Conservation (phyloP, 35 echinoderm and acorn worm genomes). For the Lytechinus pictus region DNA sequence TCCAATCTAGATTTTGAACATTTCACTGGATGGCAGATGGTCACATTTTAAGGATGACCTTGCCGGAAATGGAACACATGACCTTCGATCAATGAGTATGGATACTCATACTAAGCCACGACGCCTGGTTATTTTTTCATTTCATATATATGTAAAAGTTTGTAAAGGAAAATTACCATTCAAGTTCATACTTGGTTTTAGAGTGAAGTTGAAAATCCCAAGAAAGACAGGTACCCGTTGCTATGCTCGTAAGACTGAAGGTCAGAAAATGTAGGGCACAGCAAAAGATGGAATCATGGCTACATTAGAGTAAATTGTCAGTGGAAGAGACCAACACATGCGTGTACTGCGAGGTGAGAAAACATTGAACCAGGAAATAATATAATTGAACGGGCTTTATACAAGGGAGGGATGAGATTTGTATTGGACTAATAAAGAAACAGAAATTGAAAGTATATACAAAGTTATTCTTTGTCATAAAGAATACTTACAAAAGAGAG, state of each 20-base stretch:
- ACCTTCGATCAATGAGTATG: no score
- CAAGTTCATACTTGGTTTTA: not conserved
- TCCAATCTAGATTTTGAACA: no score
- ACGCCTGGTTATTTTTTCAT: no score
- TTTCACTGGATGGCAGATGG: no score
- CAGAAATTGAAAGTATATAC: not conserved
- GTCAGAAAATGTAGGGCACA: not conserved
- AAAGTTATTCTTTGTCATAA: no score
- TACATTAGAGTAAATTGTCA: not conserved
- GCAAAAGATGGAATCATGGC: not conserved
- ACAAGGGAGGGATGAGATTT: not conserved
- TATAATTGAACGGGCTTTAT: not conserved
- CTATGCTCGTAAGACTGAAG: not conserved
- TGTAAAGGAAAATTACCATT: not conserved
- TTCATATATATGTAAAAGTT: no score
- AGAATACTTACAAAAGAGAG: no score
- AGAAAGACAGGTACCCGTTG: not conserved
- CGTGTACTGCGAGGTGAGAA: not conserved
- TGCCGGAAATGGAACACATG: no score
- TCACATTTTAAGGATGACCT: no score
- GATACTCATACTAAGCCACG: no score
- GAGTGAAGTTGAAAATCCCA: not conserved
- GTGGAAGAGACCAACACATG: not conserved
- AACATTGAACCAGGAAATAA: not conserved
- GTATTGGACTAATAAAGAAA: not conserved